Evolutionary conservation across 2,797 vertebrate genomes (phyloP).

Genomic region (Carcharodon carcharias): DNA sequence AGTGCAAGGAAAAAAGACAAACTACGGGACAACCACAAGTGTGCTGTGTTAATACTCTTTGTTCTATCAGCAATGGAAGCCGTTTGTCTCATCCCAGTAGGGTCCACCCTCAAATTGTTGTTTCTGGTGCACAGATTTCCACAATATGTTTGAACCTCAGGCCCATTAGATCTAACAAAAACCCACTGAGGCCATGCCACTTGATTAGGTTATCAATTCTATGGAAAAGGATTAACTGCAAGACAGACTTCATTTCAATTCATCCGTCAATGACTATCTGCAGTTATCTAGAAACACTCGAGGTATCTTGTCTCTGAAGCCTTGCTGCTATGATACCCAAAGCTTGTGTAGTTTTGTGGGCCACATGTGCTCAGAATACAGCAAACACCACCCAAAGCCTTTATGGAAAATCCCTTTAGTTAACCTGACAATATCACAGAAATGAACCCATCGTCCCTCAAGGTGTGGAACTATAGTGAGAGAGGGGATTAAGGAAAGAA

Average conservation of each 20-base stretch:
- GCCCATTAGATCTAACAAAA: not conserved
- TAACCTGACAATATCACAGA: not conserved
- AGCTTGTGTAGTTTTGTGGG: not conserved
- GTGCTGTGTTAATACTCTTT: not conserved
- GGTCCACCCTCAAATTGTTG: not conserved
- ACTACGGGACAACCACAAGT: not conserved
- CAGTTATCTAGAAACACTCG: not conserved
- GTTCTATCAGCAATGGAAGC: not conserved
- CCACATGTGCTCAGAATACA: not conserved
- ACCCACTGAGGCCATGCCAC: not conserved
- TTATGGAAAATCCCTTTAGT: not conserved
- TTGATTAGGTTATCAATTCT: not conserved
- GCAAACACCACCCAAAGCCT: not conserved
- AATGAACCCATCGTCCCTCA: not conserved
- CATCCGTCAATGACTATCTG: not conserved
- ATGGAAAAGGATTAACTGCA: not conserved
- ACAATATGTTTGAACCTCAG: not conserved
- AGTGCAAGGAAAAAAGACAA: not conserved
- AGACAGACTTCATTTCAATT: not conserved
- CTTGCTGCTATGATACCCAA: not conserved
- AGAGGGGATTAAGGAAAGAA: not conserved
- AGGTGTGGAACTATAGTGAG: not conserved
- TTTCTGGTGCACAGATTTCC: not conserved
- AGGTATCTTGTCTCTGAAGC: no score
- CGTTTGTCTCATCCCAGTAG: not conserved